Percentiles rank a stretch among this genome's conserved stretches.
Evolutionary conservation across 1,140 invertebrate species (phyloP).

Genomic region (Cotesia glomerata): DNA sequence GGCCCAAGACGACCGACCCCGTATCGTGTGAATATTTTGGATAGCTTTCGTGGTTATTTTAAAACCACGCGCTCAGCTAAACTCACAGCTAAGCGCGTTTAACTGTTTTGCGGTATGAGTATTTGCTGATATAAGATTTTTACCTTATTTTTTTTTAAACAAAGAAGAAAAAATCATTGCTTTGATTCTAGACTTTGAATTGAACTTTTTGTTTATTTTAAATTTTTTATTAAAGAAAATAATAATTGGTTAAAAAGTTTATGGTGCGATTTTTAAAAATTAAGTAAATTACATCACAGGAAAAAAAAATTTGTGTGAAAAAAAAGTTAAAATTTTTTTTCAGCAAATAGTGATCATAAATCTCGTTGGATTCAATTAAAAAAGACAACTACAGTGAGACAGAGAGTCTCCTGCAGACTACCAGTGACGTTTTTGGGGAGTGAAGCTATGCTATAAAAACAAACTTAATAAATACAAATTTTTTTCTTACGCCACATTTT

Average conservation of each 20-base stretch:
- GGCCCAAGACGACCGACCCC: slow-evolving; percentile 3
- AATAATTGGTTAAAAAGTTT: too few relatives aligned
- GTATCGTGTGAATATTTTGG: slow-evolving; percentile 56
- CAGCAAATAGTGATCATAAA: slow-evolving; percentile 38
- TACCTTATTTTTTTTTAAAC: neutral
- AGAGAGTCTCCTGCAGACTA: slow-evolving; percentile 1
- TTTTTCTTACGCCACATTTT: neutral
- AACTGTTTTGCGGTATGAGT: neutral
- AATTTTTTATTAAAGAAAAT: too few relatives aligned
- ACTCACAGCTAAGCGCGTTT: slow-evolving; percentile 25
- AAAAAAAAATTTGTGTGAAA: slow-evolving; percentile 4
- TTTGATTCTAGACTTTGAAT: too few relatives aligned
- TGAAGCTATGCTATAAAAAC: slow-evolving; percentile 11
- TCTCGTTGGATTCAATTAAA: slow-evolving; percentile 49
- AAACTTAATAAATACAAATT: slow-evolving; percentile 5
- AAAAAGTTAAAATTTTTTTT: slow-evolving; percentile 32
- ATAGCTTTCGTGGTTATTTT: slow-evolving; percentile 26
- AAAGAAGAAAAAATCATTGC: too few relatives aligned
- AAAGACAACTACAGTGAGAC: slow-evolving; percentile 28
- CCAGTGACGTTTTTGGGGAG: neutral
- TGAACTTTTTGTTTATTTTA: too few relatives aligned
- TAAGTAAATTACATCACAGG: neutral
- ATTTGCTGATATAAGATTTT: neutral
- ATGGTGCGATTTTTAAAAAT: too few relatives aligned
- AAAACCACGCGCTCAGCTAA: slow-evolving; percentile 52